phyloP scores from a whole-genome alignment of 1,140 invertebrate genomes.

The Nixonia krombeini region DNA sequence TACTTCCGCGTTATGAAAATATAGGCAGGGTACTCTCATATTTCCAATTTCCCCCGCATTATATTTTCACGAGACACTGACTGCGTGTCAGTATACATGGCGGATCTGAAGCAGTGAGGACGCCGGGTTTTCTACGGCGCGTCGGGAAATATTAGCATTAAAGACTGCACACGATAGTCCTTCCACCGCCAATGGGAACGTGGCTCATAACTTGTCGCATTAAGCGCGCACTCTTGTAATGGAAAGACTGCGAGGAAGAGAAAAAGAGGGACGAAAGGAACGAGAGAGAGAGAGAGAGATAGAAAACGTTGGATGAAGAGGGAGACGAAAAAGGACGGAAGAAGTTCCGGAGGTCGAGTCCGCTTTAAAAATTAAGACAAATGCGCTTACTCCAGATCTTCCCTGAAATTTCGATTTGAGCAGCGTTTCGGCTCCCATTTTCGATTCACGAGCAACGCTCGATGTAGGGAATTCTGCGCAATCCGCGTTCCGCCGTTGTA shows the following conservation, averaged over 20 bases:
- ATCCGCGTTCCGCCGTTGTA: too few relatives aligned
- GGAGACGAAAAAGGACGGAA: too few relatives aligned
- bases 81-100: conserved; percentile 13
- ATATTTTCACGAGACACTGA: conserved; percentile 13
- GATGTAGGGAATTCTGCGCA: too few relatives aligned
- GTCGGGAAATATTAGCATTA: conserved; percentile 20
- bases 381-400: too few relatives aligned
- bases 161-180: conserved; percentile 17
- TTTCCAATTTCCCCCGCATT: conserved; percentile 7
- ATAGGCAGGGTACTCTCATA: conserved; percentile 9
- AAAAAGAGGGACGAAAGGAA: neutral
- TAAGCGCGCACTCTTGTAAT: conserved; percentile 16
- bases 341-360: neutral
- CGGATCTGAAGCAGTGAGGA: conserved; percentile 3
- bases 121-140: conserved; percentile 6
- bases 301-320: too few relatives aligned
- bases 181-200: conserved; percentile 4
- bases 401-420: conserved; percentile 7
- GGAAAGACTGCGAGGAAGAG: conserved; percentile 2
- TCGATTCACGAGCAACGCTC: too few relatives aligned
- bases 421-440: too few relatives aligned
- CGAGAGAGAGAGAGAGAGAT: too few relatives aligned
- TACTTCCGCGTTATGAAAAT: conserved; percentile 18
- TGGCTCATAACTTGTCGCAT: conserved; percentile 15
- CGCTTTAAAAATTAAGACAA: conserved; percentile 6